These are phyloP conservation scores for Bufo bufo DNA, from an alignment of 2,113 vertebrate species.

Conservation along the genomic window DNA sequence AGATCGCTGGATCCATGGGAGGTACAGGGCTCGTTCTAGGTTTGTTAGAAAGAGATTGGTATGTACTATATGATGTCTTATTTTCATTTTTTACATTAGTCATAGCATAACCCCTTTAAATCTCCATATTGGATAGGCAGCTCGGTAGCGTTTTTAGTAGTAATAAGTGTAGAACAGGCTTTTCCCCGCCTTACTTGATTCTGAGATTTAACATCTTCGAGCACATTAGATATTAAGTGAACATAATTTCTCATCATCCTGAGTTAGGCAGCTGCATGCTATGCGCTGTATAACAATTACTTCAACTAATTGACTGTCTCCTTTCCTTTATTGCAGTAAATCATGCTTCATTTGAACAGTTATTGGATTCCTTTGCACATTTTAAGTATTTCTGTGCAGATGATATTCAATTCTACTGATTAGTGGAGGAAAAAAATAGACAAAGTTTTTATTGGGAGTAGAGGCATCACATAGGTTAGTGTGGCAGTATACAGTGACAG, in stretches of 20 bases:
- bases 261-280: slow-evolving; percentile 26
- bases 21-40: no score
- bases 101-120: no score
- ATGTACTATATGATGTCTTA: no score
- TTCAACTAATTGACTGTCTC: slow-evolving; percentile 41
- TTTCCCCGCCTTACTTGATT: slow-evolving; percentile 1
- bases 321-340: slow-evolving; percentile 17
- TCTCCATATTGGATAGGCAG: neutral
- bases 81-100: no score
- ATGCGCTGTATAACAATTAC: slow-evolving; percentile 41
- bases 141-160: slow-evolving; percentile 1
- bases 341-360: neutral
- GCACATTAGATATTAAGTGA: slow-evolving; percentile 48
- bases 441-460: neutral
- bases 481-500: neutral
- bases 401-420: neutral
- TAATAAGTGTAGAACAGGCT: neutral
- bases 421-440: neutral
- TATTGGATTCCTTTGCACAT: slow-evolving; percentile 4
- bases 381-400: neutral
- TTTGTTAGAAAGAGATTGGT: no score
- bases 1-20: no score
- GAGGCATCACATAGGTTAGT: neutral
- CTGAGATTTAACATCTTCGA: slow-evolving; percentile 32
- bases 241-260: slow-evolving; percentile 52